Conservation (phyloP, 1,140 invertebrate species). For the Heliconius himera region DNA sequence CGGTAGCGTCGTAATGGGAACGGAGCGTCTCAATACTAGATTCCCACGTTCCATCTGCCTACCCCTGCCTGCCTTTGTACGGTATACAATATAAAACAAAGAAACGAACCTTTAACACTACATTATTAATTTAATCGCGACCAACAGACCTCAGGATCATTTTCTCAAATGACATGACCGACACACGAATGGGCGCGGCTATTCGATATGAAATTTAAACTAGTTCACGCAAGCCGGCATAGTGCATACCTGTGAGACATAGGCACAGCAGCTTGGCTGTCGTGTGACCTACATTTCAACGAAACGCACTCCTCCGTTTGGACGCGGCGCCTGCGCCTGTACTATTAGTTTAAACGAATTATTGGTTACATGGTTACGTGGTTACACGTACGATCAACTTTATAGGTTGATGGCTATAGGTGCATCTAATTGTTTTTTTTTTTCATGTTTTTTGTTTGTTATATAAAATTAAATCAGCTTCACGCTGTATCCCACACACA, state of each 20-base stretch:
- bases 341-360: background rate
- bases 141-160: slow-evolving; percentile 27
- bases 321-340: slow-evolving; percentile 20
- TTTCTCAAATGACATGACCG: slow-evolving; percentile 43
- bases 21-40: too few relatives aligned
- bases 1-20: too few relatives aligned
- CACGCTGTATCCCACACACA: too few relatives aligned
- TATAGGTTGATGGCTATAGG: background rate
- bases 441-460: too few relatives aligned
- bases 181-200: slow-evolving; percentile 60
- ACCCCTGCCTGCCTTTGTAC: too few relatives aligned
- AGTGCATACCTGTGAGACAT: slow-evolving; percentile 10
- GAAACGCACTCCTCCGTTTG: slow-evolving; percentile 24
- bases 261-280: slow-evolving; percentile 41
- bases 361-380: background rate
- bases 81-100: too few relatives aligned
- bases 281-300: slow-evolving; percentile 59
- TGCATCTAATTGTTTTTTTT: background rate
- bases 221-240: slow-evolving; percentile 48
- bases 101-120: too few relatives aligned
- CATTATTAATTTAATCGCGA: background rate
- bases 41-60: too few relatives aligned
- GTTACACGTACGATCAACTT: background rate
- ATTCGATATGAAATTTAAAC: slow-evolving; percentile 66
- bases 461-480: too few relatives aligned